A percentile compares a stretch with the other conserved stretches of the same genome.
These are phyloP conservation scores for Cricetomys ansorgei DNA, from an alignment of 2,113 vertebrate species.

Conservation along the genomic window DNA sequence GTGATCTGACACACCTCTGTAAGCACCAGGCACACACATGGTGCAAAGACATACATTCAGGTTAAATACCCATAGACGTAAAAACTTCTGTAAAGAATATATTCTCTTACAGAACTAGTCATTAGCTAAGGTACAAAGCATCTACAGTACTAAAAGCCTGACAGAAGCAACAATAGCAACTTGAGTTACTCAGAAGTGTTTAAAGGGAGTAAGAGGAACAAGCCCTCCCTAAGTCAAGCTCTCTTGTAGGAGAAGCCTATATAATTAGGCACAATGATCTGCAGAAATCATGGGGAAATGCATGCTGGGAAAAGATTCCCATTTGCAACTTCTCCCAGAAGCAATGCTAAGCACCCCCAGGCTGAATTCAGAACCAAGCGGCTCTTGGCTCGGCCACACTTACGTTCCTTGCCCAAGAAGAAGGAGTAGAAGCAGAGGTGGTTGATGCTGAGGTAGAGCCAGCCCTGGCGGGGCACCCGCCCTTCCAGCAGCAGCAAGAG, in stretches of 20 bases:
- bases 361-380: not conserved
- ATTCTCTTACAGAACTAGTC: not conserved
- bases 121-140: not conserved
- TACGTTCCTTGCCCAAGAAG: conserved; percentile 98
- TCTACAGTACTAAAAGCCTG: not conserved
- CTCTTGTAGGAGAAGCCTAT: too few species aligned
- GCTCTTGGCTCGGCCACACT: conserved; percentile 69
- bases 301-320: not conserved
- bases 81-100: not conserved
- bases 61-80: not conserved
- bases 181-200: not conserved
- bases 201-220: not conserved
- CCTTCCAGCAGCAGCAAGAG: conserved; percentile 99
- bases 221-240: not conserved
- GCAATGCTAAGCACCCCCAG: accelerated
- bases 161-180: not conserved
- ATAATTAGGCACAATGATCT: not conserved
- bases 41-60: not conserved
- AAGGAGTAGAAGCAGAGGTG: conserved; percentile 99
- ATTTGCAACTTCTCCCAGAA: accelerated
- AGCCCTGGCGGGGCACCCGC: conserved; percentile 98
- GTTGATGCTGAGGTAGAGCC: conserved; percentile 98
- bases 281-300: not conserved
- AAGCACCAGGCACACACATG: not conserved
- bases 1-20: too few species aligned